phyloP scores from a whole-genome alignment of 2,888 invertebrate genomes.

The Myopa testacea region DNA sequence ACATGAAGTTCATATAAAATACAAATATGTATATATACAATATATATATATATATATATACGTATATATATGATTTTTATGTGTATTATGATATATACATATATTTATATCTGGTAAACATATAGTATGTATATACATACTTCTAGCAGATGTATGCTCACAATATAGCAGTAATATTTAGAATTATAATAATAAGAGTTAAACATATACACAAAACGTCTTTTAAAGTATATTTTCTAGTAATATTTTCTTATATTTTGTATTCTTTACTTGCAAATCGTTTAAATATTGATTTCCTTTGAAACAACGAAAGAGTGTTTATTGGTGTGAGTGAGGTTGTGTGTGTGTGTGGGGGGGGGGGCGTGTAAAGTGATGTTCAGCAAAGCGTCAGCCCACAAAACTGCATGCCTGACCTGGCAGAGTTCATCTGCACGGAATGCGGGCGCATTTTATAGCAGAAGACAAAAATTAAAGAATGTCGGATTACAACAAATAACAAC shows the following conservation, averaged over 20 bases:
- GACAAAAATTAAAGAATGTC: constrained; percentile 18
- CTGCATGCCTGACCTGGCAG: background rate
- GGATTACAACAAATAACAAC: constrained; percentile 53
- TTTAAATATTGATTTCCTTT: constrained; percentile 12
- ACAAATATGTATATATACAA: constrained; percentile 18
- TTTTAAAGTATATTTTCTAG: constrained; percentile 24
- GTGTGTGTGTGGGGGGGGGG: constrained; percentile 7
- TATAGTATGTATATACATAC: background rate
- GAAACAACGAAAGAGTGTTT: constrained; percentile 9
- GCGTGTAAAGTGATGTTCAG: background rate
- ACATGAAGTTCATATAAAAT: too few species aligned
- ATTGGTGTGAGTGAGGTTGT: constrained; percentile 29
- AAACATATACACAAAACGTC: constrained; percentile 35
- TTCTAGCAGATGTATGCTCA: background rate
- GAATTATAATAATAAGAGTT: constrained; percentile 22
- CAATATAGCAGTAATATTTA: background rate
- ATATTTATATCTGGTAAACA: background rate
- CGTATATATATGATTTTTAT: background rate
- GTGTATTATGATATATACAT: background rate
- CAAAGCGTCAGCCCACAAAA: background rate
- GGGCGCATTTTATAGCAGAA: background rate
- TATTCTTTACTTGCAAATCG: constrained; percentile 4
- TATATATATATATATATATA: constrained; percentile 22
- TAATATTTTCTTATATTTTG: constrained; percentile 2
- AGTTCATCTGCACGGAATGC: background rate